A percentile compares a stretch with the other conserved stretches of the same genome.
Conservation (phyloP, 2,113 vertebrate genomes). For the Zapornia atra region DNA sequence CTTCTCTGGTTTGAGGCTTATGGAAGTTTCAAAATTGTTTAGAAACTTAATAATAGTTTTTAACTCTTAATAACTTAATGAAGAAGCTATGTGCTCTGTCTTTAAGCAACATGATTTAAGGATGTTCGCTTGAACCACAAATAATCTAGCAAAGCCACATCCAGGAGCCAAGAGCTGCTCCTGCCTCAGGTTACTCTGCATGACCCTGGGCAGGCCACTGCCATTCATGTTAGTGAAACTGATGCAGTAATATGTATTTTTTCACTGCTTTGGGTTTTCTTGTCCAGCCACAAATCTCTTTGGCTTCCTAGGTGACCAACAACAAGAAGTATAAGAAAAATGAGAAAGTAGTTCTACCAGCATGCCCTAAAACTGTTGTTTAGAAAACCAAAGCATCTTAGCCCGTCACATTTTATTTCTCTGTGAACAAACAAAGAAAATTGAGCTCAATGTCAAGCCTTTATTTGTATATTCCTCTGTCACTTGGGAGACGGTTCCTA, state of each 20-base stretch:
- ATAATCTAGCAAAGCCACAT: not conserved
- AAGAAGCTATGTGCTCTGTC: not conserved
- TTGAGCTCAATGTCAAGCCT: not conserved
- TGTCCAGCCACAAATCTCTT: not conserved
- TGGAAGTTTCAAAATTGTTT: not conserved
- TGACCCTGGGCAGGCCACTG: not conserved
- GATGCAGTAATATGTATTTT: not conserved
- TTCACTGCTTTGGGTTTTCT: not conserved
- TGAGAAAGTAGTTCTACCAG: not conserved
- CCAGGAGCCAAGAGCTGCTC: not conserved
- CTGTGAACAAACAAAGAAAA: not conserved
- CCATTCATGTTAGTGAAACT: rapidly evolving
- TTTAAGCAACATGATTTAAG: not conserved
- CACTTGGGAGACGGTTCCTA: not conserved
- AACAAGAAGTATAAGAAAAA: not conserved
- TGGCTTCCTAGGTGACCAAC: not conserved
- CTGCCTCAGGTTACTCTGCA: not conserved
- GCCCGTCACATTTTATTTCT: not conserved
- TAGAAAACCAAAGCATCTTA: not conserved
- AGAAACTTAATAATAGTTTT: not conserved
- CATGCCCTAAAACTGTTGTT: not conserved
- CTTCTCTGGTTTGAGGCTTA: not conserved
- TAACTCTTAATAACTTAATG: not conserved
- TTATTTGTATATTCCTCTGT: not conserved
- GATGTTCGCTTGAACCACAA: not conserved